Percentiles rank a stretch among this genome's conserved stretches.
phyloP scores from a whole-genome alignment of 1,140 invertebrate genomes.

The Penaeus chinensis region DNA sequence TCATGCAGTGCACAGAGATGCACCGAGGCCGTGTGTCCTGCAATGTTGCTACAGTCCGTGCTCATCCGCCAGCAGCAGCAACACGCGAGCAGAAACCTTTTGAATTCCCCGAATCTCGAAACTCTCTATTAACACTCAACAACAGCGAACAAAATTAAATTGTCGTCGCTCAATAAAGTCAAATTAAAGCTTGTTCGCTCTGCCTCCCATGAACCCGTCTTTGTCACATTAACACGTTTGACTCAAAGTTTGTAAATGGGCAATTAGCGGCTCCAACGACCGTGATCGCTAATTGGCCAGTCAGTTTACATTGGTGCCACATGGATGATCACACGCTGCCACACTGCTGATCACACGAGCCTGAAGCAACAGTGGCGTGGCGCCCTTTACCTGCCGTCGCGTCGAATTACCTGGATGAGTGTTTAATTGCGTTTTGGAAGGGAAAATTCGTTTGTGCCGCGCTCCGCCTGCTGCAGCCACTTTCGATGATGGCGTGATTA shows the following conservation, averaged over 20 bases:
- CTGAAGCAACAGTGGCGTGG: not conserved
- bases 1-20: no score
- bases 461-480: not conserved
- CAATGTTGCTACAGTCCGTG: no score
- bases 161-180: slow-evolving; percentile 39
- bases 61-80: no score
- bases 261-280: slow-evolving; percentile 58
- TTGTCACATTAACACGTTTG: slow-evolving; percentile 56
- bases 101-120: no score
- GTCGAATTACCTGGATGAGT: slow-evolving; percentile 44
- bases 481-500: slow-evolving; percentile 5
- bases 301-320: slow-evolving; percentile 62
- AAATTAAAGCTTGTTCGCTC: slow-evolving; percentile 46
- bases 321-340: slow-evolving; percentile 44
- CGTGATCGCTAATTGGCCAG: slow-evolving; percentile 62
- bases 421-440: slow-evolving; percentile 44
- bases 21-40: no score
- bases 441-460: slow-evolving; percentile 28
- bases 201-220: slow-evolving; percentile 51
- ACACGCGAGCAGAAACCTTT: no score
- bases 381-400: slow-evolving; percentile 12
- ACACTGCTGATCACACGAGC: slow-evolving; percentile 7
- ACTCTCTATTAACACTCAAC: slow-evolving; percentile 19
- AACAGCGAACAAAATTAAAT: slow-evolving; percentile 48
- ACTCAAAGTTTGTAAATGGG: slow-evolving; percentile 56